Evolutionary conservation across 2,888 invertebrate genomes (phyloP).

Genomic region (Endotricha flammealis): DNA sequence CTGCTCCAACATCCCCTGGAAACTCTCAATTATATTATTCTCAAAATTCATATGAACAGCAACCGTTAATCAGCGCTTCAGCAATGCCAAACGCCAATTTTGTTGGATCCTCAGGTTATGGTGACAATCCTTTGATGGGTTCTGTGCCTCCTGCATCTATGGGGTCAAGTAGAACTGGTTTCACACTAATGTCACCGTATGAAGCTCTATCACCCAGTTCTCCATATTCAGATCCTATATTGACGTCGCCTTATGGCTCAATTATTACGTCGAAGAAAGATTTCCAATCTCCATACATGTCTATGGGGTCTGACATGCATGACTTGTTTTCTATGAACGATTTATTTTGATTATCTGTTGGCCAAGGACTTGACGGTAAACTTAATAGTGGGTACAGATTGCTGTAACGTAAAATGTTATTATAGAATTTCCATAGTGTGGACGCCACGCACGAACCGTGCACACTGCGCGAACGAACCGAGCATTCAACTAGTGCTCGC

Average conservation of each 20-base stretch:
- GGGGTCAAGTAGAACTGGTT: slow-evolving; percentile 24
- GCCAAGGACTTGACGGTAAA: not conserved
- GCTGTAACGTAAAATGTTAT: no score
- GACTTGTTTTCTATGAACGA: slow-evolving; percentile 39
- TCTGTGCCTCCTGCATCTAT: slow-evolving; percentile 10
- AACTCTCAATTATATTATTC: slow-evolving; percentile 8
- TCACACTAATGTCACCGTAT: slow-evolving; percentile 44
- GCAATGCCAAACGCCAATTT: slow-evolving; percentile 30
- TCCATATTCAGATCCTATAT: slow-evolving; percentile 26
- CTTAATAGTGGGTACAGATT: no score
- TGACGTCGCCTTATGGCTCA: slow-evolving; percentile 24
- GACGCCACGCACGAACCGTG: no score
- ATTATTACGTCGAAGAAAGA: slow-evolving; percentile 32
- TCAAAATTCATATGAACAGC: slow-evolving; percentile 14
- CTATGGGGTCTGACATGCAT: slow-evolving; percentile 33
- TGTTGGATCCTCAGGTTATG: slow-evolving; percentile 30
- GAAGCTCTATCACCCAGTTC: slow-evolving; percentile 35
- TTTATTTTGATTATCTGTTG: slow-evolving; percentile 25
- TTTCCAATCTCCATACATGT: slow-evolving; percentile 46
- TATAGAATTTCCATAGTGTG: no score
- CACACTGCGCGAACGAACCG: no score
- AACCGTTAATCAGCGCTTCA: slow-evolving; percentile 13
- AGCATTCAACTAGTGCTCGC: no score
- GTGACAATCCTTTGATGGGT: slow-evolving; percentile 20
- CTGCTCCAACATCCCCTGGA: slow-evolving; percentile 1